These are phyloP conservation scores for Eurystomus gularis DNA, from an alignment of 2,113 vertebrate genomes.

Conservation along the genomic window DNA sequence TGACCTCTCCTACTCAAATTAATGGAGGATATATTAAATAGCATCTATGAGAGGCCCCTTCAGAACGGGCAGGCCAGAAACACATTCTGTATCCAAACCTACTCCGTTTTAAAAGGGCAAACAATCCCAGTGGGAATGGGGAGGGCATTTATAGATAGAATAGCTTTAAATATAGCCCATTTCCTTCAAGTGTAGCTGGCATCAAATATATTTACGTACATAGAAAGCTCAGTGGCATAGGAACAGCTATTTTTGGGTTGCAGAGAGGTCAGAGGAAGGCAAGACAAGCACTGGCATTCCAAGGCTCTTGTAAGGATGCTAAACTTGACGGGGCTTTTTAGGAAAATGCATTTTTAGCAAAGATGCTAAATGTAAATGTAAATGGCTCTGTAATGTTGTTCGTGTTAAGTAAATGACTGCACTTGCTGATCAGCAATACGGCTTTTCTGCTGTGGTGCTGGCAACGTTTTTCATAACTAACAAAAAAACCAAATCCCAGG, in stretches of 20 bases:
- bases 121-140: not conserved
- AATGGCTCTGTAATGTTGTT: not conserved
- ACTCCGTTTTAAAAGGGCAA: not conserved
- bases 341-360: not conserved
- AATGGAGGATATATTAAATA: not conserved
- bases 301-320: not conserved
- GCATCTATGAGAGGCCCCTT: not conserved
- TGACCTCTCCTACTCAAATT: not conserved
- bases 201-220: not conserved
- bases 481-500: rapidly evolving
- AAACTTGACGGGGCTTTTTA: not conserved
- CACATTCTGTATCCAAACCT: not conserved
- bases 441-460: not conserved
- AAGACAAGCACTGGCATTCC: not conserved
- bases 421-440: not conserved
- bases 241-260: slow-evolving; percentile 1
- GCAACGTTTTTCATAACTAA: not conserved
- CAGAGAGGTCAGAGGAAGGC: not conserved
- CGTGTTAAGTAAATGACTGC: not conserved
- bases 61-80: not conserved
- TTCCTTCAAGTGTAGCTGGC: not conserved
- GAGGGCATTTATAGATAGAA: not conserved
- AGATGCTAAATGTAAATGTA: not conserved
- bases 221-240: not conserved
- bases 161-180: slow-evolving; percentile 7